Conservation (phyloP, 1,140 invertebrate genomes). For the Phocides pigmalion region DNA sequence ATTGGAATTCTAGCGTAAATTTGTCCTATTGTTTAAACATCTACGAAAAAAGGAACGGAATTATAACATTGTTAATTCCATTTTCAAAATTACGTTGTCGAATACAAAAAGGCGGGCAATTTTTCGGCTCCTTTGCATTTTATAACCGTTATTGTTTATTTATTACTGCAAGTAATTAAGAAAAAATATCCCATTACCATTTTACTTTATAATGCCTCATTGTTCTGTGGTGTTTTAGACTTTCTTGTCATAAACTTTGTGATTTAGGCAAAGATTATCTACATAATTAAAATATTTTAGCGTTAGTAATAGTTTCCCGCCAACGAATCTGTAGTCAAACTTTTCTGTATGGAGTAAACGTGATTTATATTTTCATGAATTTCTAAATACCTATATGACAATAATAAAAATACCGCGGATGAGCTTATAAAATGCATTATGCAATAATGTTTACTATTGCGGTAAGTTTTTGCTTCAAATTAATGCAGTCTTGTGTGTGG, state of each 20-base stretch:
- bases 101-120: not conserved
- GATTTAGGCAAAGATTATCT: not conserved
- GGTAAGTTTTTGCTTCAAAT: too few relatives aligned
- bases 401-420: too few relatives aligned
- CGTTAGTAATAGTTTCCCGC: slow-evolving; percentile 13
- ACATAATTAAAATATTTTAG: not conserved
- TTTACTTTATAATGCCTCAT: slow-evolving; percentile 4
- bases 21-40: not conserved
- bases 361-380: too few relatives aligned
- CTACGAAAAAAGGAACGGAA: not conserved
- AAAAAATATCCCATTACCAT: not conserved
- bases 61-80: not conserved
- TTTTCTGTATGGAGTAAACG: too few relatives aligned
- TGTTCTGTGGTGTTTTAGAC: slow-evolving; percentile 1
- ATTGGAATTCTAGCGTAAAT: too few relatives aligned
- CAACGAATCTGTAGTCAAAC: slow-evolving; percentile 32
- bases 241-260: slow-evolving; percentile 9
- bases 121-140: slow-evolving; percentile 9
- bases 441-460: too few relatives aligned
- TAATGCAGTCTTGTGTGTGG: too few relatives aligned
- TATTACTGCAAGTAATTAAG: not conserved
- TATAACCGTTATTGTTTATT: slow-evolving; percentile 15
- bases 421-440: too few relatives aligned
- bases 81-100: too few relatives aligned
- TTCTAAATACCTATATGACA: too few relatives aligned